Base-by-base conservation (phyloP, 2,113 vertebrate species). In the Machaerirhynchus nigripectus region DNA sequence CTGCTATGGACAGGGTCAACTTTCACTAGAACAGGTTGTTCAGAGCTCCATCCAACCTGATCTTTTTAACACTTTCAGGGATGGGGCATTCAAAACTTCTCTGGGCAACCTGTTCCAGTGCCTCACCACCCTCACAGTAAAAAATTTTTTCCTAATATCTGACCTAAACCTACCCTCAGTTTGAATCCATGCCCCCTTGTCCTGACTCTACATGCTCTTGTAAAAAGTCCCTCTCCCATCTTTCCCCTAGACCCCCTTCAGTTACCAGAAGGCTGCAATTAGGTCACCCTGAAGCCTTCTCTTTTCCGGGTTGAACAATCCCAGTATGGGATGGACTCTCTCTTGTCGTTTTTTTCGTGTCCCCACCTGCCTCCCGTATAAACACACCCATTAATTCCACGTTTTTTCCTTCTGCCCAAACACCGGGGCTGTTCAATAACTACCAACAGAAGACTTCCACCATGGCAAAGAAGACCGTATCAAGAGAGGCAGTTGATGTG, bases 241-340 rank as follows among this genome's bases (percentile, higher is more conserved):
- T 42, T 56, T 56, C 12, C 10, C 6, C 4, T 16, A 20, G 18
- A 15, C 2, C 5, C 15, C 4, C 10, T 69, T 42, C 16, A 27
- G 26, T 9, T 76, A 8, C 20, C 31, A 14, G 15, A 35, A 35
- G 37, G 28, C 15, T 0, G 0, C 52, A 17, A 6, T 47, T 30
- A 53, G 9, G 26, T 55, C 31, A 56, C 4, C 26, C 12, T 26
- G 15, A 56, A 63, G 26, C 8, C 49, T 76, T 69, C 7, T 42
- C 18, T 84, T 77, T 47, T 33, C 35, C 56, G 49, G 26, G 11
- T 7, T 31, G 42, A 55, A 23, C 47, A 55, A 40, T 27, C 26
- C 30, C 17, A 27, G 3, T 14, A 4, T 56, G 40, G 9, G 30
- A 81, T 9, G 5, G 24, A 87, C 5, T 33, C 12, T 12, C 7